Evolutionary conservation across 2,888 invertebrate genomes (phyloP).

Genomic region (Lobophora halterata): DNA sequence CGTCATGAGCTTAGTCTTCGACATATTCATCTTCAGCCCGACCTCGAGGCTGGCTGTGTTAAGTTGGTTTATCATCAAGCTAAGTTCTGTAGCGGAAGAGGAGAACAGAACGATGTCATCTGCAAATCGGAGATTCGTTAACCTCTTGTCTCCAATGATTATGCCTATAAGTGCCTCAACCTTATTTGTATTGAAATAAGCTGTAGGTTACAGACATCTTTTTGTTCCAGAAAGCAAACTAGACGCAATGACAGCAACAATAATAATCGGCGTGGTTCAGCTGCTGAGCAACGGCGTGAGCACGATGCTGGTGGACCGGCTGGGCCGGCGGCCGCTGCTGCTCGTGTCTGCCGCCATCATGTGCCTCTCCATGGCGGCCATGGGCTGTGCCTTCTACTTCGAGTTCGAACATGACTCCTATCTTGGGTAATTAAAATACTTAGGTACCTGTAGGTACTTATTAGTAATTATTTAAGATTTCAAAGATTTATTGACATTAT

Average conservation of each 20-base stretch:
- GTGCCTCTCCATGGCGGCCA: constrained; percentile 72
- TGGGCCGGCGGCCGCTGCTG: constrained; percentile 82
- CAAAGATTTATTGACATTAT: too few species aligned
- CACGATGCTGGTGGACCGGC: constrained; percentile 79
- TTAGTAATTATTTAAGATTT: too few species aligned
- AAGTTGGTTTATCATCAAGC: too few species aligned
- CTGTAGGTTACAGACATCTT: background rate
- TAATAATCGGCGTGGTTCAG: constrained; percentile 80
- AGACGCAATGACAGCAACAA: constrained; percentile 77
- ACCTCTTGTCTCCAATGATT: too few species aligned
- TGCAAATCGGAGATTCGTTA: too few species aligned
- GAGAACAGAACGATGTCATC: too few species aligned
- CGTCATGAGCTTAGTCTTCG: too few species aligned
- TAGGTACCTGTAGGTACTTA: too few species aligned
- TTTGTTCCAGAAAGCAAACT: constrained; percentile 64
- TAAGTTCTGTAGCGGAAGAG: too few species aligned
- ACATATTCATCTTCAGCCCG: too few species aligned
- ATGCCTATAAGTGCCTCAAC: background rate
- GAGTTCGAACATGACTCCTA: constrained; percentile 58
- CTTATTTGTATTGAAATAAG: background rate
- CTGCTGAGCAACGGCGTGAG: constrained; percentile 74
- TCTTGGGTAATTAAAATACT: constrained; percentile 57
- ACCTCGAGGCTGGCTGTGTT: too few species aligned
- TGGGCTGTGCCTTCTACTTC: constrained; percentile 79
- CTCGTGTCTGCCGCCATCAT: constrained; percentile 79